Base-by-base conservation (phyloP, 2,888 invertebrate species). In the Strigamia maritima region DNA sequence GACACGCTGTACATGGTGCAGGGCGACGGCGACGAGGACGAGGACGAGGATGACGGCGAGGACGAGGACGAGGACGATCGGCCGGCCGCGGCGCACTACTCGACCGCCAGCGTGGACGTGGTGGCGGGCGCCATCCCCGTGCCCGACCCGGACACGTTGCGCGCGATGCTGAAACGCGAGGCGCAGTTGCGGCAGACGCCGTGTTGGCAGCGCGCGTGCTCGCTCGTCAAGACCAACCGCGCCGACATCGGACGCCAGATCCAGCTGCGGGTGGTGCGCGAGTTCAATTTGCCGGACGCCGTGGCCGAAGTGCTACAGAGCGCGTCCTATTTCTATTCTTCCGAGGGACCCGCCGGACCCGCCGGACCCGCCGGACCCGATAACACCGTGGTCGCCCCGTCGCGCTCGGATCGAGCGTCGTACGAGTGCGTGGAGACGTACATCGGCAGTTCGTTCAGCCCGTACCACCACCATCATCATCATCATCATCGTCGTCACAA, bases 251-350 rank as follows among this genome's bases (percentile, higher is more conserved):
- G 91, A 83, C 89, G 92, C 81, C 90, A 92, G 88, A 91, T 95
- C 82, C 92, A 95, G 80, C 87, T 98, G 83, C 90, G 97, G 8
- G 95, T 96, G 1, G 96, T 97, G 16, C 90, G 97, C 75, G 97
- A 98, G 88, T 94, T 95, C 87, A 95, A 96, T 84, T 89, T 97
- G 80, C 97, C 97, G 0, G 97, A 98, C 86, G 90, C 92, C 14
- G 92, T 94, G 16, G 92, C 93, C 7, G 92, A 93, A 86, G 89
- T 94, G 83, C 87, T 94, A 78, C 92, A 92, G 81, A 81, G 80
- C 28, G 81, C 81, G 26, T 60, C 80, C 16, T 77, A 81, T 19
- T 81, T 80, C 31, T 81, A 77, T 54, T 77, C 81, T 54, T 77
- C 81, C n/a, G 81, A 79, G 26, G 26, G 44, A 2, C 80, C 80